phyloP scores from a whole-genome alignment of 2,797 vertebrate genomes.

The Perdix hodgsoniae region DNA sequence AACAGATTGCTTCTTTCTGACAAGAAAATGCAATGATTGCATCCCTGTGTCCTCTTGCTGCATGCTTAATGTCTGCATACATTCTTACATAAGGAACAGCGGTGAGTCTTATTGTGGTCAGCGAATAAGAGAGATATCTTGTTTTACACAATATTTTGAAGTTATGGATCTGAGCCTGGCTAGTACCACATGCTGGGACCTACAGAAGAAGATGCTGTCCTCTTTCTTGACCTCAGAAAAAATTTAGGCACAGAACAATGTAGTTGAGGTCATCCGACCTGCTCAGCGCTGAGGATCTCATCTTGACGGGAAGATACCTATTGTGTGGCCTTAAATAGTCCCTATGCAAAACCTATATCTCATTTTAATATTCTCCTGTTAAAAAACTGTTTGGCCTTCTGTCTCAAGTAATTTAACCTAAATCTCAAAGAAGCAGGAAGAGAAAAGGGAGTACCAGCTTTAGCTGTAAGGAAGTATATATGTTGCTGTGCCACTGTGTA shows the following conservation, averaged over 20 bases:
- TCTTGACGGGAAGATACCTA: not conserved
- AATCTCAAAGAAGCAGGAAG: not conserved
- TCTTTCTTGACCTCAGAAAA: not conserved
- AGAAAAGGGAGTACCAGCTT: not conserved
- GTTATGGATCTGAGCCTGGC: not conserved
- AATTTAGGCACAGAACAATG: not conserved
- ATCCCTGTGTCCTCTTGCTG: not conserved
- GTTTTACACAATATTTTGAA: not conserved
- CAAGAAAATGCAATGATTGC: conserved; percentile 5
- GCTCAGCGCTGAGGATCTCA: rapidly evolving
- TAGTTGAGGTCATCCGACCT: not conserved
- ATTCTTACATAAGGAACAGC: not conserved
- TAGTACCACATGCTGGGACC: not conserved
- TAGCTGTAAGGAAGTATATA: not conserved
- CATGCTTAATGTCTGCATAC: not conserved
- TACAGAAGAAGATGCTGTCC: not conserved
- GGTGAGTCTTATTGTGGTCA: not conserved
- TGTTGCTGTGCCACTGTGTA: not conserved
- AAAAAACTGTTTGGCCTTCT: not conserved
- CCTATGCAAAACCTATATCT: not conserved
- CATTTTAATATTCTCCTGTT: not conserved
- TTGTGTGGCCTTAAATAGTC: not conserved
- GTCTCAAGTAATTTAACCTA: not conserved
- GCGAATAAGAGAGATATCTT: not conserved
- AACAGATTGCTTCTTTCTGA: not conserved